phyloP scores from a whole-genome alignment of 1,140 invertebrate species.

The Araneus ventricosus region DNA sequence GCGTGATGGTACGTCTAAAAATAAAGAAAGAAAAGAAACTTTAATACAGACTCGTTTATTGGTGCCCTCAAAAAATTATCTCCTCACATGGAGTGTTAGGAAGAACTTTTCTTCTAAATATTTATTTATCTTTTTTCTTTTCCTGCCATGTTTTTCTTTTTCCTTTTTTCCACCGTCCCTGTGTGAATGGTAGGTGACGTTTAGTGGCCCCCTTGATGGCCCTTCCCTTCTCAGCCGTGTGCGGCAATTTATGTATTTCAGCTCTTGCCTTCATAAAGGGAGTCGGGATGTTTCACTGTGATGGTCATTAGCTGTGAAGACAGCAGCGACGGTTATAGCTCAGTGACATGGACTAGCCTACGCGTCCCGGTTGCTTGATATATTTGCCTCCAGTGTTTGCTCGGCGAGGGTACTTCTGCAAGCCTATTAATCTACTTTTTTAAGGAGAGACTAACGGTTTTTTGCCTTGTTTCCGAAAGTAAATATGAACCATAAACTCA shows the following conservation, averaged over 20 bases:
- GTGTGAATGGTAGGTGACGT: slow-evolving; percentile 45
- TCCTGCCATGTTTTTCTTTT: not conserved
- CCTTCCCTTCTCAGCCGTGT: not conserved
- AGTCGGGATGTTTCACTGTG: slow-evolving; percentile 11
- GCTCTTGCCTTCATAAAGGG: slow-evolving; percentile 38
- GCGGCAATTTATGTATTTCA: slow-evolving; percentile 45
- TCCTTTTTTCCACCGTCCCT: not conserved
- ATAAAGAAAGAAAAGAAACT: slow-evolving; percentile 13
- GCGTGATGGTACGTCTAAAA: slow-evolving; percentile 38
- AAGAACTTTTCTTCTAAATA: slow-evolving; percentile 44
- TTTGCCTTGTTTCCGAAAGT: slow-evolving; percentile 29
- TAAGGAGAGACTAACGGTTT: not conserved
- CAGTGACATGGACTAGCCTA: not conserved
- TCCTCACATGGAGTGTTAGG: slow-evolving; percentile 30
- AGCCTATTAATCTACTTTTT: slow-evolving; percentile 24
- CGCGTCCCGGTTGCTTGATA: not conserved
- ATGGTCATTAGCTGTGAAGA: slow-evolving; percentile 31
- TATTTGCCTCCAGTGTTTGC: not conserved
- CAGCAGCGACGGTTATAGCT: slow-evolving; percentile 3
- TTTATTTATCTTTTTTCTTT: slow-evolving; percentile 45
- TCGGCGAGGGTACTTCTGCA: not conserved
- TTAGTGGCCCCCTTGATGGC: slow-evolving; percentile 45
- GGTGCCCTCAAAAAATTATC: slow-evolving; percentile 16
- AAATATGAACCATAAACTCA: not conserved
- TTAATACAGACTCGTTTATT: slow-evolving; percentile 58